Percentiles rank a stretch among this genome's conserved stretches.
These are phyloP conservation scores for Dicyrtomina minuta DNA, from an alignment of 2,888 invertebrate genomes.

Conservation along the genomic window DNA sequence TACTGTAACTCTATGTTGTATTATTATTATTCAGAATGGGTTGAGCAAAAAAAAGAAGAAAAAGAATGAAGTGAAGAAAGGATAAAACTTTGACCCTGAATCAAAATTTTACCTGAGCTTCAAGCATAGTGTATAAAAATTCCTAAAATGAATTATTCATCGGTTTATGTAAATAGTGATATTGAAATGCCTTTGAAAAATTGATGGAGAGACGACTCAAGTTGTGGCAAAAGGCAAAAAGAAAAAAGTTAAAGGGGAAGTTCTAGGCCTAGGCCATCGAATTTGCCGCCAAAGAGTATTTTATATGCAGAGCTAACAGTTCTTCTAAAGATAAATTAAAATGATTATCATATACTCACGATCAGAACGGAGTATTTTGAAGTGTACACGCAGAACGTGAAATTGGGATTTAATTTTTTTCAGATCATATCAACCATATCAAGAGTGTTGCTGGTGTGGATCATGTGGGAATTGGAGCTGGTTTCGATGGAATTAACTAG, in stretches of 20 bases:
- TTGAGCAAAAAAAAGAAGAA: too few relatives aligned
- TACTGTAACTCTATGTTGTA: too few relatives aligned
- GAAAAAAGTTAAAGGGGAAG: too few relatives aligned
- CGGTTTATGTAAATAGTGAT: background rate
- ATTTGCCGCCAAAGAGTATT: background rate
- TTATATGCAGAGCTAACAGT: background rate
- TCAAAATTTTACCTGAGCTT: background rate
- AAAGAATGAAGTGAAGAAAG: too few relatives aligned
- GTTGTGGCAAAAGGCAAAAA: too few relatives aligned
- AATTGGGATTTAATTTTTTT: slow-evolving; percentile 56
- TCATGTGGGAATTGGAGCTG: slow-evolving; percentile 83
- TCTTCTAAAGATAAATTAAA: background rate
- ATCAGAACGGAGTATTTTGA: too few relatives aligned
- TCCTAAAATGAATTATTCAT: too few relatives aligned
- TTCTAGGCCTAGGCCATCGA: too few relatives aligned
- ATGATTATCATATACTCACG: too few relatives aligned
- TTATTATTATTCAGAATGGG: too few relatives aligned
- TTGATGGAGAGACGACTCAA: background rate
- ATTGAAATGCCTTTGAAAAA: background rate
- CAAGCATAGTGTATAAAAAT: background rate
- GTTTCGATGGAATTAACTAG: slow-evolving; percentile 87
- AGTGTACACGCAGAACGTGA: too few relatives aligned
- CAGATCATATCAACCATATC: slow-evolving; percentile 83
- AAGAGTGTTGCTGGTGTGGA: slow-evolving; percentile 77
- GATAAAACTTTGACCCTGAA: too few relatives aligned